phyloP scores from a whole-genome alignment of 2,113 vertebrate genomes.

The Sturnira hondurensis region DNA sequence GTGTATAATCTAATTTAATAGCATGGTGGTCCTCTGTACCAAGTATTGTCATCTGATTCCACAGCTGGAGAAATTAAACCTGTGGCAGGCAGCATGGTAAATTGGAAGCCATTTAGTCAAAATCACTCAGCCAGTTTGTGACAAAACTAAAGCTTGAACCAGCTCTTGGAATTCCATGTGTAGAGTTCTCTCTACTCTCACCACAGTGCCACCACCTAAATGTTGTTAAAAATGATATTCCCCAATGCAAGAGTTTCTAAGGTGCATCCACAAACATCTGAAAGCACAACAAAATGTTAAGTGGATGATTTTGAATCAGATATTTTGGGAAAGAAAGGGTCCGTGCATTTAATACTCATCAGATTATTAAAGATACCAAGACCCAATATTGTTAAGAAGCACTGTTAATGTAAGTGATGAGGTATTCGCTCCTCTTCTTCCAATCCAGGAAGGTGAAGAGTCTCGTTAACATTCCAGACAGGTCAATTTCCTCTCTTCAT shows the following conservation, averaged over 20 bases:
- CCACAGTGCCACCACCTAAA: not conserved
- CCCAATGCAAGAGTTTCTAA: not conserved
- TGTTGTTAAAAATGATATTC: not conserved
- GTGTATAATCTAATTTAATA: not conserved
- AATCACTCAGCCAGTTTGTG: not conserved
- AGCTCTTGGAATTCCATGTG: not conserved
- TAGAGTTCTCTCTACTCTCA: not conserved
- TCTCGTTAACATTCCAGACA: not conserved
- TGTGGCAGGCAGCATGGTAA: not conserved
- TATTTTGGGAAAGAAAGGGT: not conserved
- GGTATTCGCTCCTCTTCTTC: not conserved
- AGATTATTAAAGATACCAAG: not conserved
- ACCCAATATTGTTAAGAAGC: not conserved
- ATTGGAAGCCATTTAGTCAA: not conserved
- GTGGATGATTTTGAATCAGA: not conserved
- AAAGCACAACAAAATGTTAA: not conserved
- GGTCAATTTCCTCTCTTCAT: not conserved
- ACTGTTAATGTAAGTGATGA: not conserved
- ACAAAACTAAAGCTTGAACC: not conserved
- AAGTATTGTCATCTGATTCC: not conserved
- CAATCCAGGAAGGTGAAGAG: not conserved
- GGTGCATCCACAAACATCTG: not conserved
- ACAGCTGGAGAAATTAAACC: not conserved
- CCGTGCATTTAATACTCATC: not conserved
- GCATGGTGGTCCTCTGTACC: accelerated